A percentile compares a stretch with the other conserved stretches of the same genome.
Conservation (phyloP, 2,888 invertebrate genomes). For the Scelioninae gen. 1 region DNA sequence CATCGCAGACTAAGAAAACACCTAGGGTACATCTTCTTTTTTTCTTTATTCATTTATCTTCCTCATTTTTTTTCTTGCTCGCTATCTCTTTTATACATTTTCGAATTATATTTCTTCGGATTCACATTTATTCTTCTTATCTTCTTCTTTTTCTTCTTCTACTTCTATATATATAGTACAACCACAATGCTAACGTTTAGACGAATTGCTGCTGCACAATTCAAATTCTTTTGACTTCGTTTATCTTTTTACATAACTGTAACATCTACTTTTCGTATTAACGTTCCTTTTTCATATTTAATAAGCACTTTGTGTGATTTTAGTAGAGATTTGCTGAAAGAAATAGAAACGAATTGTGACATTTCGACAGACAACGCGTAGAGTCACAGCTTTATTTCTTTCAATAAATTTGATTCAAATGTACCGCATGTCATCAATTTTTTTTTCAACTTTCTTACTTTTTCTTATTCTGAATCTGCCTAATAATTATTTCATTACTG, state of each 20-base stretch:
- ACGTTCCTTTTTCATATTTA: slow-evolving; percentile 26
- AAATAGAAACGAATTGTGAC: slow-evolving; percentile 30
- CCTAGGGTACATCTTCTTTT: slow-evolving; percentile 82
- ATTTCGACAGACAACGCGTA: no score
- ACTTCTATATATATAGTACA: slow-evolving; percentile 41
- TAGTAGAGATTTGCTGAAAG: slow-evolving; percentile 24
- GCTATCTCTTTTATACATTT: slow-evolving; percentile 64
- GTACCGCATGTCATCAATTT: slow-evolving; percentile 57
- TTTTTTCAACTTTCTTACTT: slow-evolving; percentile 5
- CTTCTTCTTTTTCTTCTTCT: slow-evolving; percentile 55
- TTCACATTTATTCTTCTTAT: slow-evolving; percentile 64
- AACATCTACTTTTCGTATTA: slow-evolving; percentile 18
- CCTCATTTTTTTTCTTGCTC: slow-evolving; percentile 73
- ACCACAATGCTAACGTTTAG: slow-evolving; percentile 51
- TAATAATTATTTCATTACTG: slow-evolving; percentile 37
- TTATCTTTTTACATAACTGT: slow-evolving; percentile 31
- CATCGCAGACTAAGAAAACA: slow-evolving; percentile 83
- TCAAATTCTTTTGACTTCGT: slow-evolving; percentile 44
- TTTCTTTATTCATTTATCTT: slow-evolving; percentile 76
- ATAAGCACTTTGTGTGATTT: slow-evolving; percentile 46
- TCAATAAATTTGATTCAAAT: slow-evolving; percentile 30
- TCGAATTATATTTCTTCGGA: slow-evolving; percentile 58
- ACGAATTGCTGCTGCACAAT: slow-evolving; percentile 54
- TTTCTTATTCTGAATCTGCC: slow-evolving; percentile 5
- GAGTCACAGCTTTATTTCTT: no score